Conservation (phyloP, 2,888 invertebrate species). For the Macrosoma leucophasiata region DNA sequence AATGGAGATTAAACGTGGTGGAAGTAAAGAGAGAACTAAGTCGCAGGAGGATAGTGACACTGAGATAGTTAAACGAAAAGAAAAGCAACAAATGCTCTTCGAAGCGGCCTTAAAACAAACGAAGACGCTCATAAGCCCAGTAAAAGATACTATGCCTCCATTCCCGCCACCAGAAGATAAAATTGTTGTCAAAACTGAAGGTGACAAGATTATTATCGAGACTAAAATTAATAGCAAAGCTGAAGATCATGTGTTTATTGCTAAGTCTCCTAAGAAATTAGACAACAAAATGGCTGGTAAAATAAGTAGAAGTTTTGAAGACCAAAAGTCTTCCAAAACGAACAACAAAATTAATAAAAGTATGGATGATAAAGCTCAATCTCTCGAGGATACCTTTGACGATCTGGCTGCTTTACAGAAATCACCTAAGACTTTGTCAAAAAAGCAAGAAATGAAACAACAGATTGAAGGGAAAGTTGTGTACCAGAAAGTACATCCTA, state of each 20-base stretch:
- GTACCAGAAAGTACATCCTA: slow-evolving; percentile 71
- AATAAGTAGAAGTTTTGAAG: slow-evolving; percentile 78
- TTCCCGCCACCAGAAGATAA: slow-evolving; percentile 85
- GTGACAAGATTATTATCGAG: slow-evolving; percentile 81
- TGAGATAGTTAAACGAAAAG: slow-evolving; percentile 82
- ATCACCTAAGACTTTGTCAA: slow-evolving; percentile 75
- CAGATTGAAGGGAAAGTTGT: slow-evolving; percentile 79
- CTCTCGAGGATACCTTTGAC: slow-evolving; percentile 77
- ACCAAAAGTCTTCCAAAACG: slow-evolving; percentile 71
- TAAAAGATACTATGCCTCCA: slow-evolving; percentile 81
- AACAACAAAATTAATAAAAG: slow-evolving; percentile 77
- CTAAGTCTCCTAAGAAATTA: slow-evolving; percentile 83
- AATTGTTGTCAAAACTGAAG: slow-evolving; percentile 82
- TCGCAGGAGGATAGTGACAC: slow-evolving; percentile 84
- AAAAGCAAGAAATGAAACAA: slow-evolving; percentile 77
- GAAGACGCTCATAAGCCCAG: slow-evolving; percentile 83
- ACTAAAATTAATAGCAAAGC: slow-evolving; percentile 84
- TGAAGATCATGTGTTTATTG: slow-evolving; percentile 84
- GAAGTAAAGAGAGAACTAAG: slow-evolving; percentile 80
- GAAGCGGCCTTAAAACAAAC: slow-evolving; percentile 86
- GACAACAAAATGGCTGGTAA: slow-evolving; percentile 77
- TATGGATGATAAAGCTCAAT: slow-evolving; percentile 77
- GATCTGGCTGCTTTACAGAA: slow-evolving; percentile 73
- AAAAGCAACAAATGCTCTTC: slow-evolving; percentile 84
- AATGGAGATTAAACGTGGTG: slow-evolving; percentile 73